phyloP scores from a whole-genome alignment of 1,140 invertebrate genomes.

The Heliconius congener region DNA sequence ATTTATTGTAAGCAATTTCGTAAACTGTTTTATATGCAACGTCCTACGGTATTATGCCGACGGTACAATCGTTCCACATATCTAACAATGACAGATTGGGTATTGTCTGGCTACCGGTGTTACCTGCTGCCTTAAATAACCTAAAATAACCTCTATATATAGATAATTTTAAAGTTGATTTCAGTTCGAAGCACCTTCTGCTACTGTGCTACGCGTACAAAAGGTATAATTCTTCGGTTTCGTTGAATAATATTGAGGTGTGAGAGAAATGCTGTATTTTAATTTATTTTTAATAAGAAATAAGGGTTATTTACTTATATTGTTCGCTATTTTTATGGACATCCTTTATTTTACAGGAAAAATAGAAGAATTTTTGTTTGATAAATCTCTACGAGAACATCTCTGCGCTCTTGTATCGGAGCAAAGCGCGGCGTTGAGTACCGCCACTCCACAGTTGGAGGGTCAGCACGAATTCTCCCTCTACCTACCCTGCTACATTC shows the following conservation, averaged over 20 bases:
- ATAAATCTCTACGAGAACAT: too few species aligned
- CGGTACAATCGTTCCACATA: slow-evolving; percentile 68
- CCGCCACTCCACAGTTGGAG: too few species aligned
- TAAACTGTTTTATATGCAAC: slow-evolving; percentile 54
- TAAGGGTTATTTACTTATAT: too few species aligned
- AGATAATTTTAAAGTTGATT: not conserved
- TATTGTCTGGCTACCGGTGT: slow-evolving; percentile 75
- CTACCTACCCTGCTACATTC: too few species aligned
- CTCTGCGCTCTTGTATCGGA: too few species aligned
- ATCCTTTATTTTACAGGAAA: too few species aligned
- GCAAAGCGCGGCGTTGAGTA: too few species aligned
- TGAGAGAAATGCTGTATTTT: not conserved
- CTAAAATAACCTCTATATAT: not conserved
- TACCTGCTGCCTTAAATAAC: slow-evolving; percentile 38
- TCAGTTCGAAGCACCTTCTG: not conserved
- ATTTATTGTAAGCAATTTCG: slow-evolving; percentile 39
- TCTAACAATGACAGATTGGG: slow-evolving; percentile 74
- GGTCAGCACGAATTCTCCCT: too few species aligned
- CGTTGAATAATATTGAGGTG: not conserved
- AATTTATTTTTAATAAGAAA: too few species aligned
- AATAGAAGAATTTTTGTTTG: too few species aligned
- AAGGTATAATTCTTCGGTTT: slow-evolving; percentile 28
- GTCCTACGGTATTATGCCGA: slow-evolving; percentile 60
- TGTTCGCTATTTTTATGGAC: too few species aligned
- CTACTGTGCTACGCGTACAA: slow-evolving; percentile 34